These are phyloP conservation scores for Torymus aiolomorphi DNA, from an alignment of 2,888 invertebrate species.

Conservation along the genomic window DNA sequence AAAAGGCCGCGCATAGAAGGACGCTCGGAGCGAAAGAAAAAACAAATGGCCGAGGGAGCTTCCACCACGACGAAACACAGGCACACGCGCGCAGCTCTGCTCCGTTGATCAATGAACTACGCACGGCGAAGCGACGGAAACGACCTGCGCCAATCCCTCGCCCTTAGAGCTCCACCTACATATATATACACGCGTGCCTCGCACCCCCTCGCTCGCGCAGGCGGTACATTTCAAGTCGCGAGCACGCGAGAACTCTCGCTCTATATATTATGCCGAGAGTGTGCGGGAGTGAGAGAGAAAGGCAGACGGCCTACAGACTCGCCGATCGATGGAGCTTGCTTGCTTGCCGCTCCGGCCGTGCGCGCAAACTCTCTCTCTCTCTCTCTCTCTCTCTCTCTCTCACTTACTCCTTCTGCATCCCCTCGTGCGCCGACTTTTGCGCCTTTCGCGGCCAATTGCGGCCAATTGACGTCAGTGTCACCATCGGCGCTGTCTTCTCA, in stretches of 20 bases:
- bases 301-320: conserved; percentile 70
- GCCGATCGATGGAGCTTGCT: conserved; percentile 71
- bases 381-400: too few species aligned
- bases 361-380: too few species aligned
- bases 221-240: background rate
- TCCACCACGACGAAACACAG: background rate
- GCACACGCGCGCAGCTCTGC: background rate
- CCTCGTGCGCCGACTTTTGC: conserved; percentile 50
- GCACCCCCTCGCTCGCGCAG: background rate
- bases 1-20: too few species aligned
- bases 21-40: background rate
- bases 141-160: background rate
- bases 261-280: conserved; percentile 58
- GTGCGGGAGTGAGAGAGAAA: background rate
- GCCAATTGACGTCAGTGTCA: too few species aligned
- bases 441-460: too few species aligned
- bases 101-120: conserved; percentile 27
- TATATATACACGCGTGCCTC: background rate
- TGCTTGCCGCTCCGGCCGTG: too few species aligned
- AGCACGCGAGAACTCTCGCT: background rate
- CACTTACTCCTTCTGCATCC: too few species aligned
- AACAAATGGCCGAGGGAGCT: background rate
- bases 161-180: too few species aligned
- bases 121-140: background rate
- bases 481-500: too few species aligned